Conservation (phyloP, 2,888 invertebrate species). For the Entomobrya multifasciata region DNA sequence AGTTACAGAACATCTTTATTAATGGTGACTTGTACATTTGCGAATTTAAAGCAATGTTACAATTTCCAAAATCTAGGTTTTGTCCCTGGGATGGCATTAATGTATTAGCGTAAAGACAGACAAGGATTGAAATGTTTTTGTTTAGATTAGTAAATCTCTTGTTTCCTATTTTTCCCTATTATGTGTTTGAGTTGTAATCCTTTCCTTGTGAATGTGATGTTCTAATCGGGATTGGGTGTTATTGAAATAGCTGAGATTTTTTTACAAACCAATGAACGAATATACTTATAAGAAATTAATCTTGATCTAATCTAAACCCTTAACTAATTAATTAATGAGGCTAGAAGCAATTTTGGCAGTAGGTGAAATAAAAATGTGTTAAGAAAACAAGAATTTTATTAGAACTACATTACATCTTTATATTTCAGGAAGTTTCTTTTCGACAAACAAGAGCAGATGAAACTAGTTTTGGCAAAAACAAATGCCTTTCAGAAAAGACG, state of each 20-base stretch:
- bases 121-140: not conserved
- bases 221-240: not conserved
- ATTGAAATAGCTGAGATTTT: slow-evolving; percentile 40
- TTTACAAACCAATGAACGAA: too few species aligned
- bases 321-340: slow-evolving; percentile 65
- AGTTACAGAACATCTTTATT: too few species aligned
- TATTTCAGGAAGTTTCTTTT: too few species aligned
- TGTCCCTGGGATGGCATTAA: too few species aligned
- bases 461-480: not conserved
- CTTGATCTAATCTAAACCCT: slow-evolving; percentile 27
- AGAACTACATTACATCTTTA: too few species aligned
- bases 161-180: not conserved
- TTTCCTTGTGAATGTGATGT: not conserved
- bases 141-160: not conserved
- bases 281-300: slow-evolving; percentile 47
- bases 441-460: too few species aligned
- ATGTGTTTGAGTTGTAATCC: too few species aligned
- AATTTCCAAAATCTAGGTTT: slow-evolving; percentile 17
- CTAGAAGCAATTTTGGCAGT: slow-evolving; percentile 50
- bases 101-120: not conserved
- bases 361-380: too few species aligned
- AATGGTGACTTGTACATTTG: slow-evolving; percentile 25
- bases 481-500: not conserved
- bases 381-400: too few species aligned
- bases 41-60: not conserved